Evolutionary conservation across 2,888 invertebrate genomes (phyloP), one percentile per base, ranked within the genome.

Genomic region (Acrobasis consociella): DNA sequence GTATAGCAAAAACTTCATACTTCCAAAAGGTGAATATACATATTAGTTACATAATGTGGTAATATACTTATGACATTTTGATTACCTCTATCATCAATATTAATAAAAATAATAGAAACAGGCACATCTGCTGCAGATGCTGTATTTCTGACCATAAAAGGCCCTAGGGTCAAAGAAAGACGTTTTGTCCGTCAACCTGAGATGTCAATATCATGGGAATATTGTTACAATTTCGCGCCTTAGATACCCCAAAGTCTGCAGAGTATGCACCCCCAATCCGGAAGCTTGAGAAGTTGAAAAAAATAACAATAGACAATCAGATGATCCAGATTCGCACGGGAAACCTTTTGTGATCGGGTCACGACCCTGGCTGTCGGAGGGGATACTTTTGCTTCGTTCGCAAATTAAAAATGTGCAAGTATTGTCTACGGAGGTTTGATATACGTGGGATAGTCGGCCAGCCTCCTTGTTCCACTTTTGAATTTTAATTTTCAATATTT

Each of bases 261-360:
- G n/a, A 69, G 68, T 73, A 64, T 69, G 70, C 70, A 71, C 73
- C 77, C 76, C 72, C 67, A 64, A 62, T 71, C 68, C 79, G 80
- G 81, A 80, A 81, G 82, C 76, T 75, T 81, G 77, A 74, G 78
- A 81, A 79, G 65, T 64, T 69, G 15, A 77, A 80, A 80, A 83
- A 81, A 76, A 77, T 66, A 78, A 86, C 86, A 86, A 86, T 86
- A 81, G 81, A 82, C 81, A 81, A 81, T 81, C 81, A 82, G 84
- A 85, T 86, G 86, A 84, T 86, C 81, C 82, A 86, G 76, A 85
- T 87, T 86, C 86, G 86, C 86, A 85, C 78, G 87, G 87, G 85
- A 85, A 82, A 70, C 68, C 67, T 74, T 74, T 73, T 77, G 68
- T 63, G 70, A 60, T 68, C 72, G 81, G 86, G 84, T 86, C 86